Conservation (phyloP, 2,797 vertebrate species). For the Orientallactaga sibirica region DNA sequence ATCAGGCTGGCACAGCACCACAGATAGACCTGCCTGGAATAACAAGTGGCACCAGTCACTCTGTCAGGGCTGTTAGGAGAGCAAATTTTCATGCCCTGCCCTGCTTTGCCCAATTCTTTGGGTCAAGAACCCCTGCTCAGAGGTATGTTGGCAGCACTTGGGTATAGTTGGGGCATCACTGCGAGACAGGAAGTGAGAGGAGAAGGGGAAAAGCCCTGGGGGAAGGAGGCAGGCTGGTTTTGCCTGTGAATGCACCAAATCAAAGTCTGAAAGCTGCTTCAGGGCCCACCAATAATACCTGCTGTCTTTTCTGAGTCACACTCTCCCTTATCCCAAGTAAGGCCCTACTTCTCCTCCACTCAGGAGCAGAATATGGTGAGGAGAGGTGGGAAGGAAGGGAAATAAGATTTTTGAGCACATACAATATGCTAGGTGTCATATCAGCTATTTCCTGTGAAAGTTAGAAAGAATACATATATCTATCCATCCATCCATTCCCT, state of each 20-base stretch:
- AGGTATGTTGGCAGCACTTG: background rate
- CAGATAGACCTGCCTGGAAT: slow-evolving; percentile 95
- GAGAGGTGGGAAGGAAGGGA: background rate
- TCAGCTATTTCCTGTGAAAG: background rate
- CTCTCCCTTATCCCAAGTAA: background rate
- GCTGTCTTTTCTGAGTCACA: background rate
- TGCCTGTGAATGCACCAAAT: background rate
- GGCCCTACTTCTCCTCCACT: background rate
- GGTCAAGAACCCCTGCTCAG: background rate
- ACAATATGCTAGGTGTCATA: background rate
- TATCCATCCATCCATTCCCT: too few species aligned
- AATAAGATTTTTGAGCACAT: background rate
- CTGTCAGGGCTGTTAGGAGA: background rate
- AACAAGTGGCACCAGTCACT: slow-evolving; percentile 88
- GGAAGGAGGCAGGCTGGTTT: background rate
- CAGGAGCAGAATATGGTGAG: background rate
- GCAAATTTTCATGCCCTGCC: background rate
- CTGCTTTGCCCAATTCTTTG: background rate
- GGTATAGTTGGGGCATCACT: background rate
- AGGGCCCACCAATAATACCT: too few species aligned
- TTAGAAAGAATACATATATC: background rate
- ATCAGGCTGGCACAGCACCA: slow-evolving; percentile 86
- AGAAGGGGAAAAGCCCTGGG: background rate
- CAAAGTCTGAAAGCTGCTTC: background rate
- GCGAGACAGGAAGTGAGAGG: fast-evolving